These are phyloP conservation scores for Catharus bicknelli DNA, from an alignment of 2,113 vertebrate species.

Conservation along the genomic window DNA sequence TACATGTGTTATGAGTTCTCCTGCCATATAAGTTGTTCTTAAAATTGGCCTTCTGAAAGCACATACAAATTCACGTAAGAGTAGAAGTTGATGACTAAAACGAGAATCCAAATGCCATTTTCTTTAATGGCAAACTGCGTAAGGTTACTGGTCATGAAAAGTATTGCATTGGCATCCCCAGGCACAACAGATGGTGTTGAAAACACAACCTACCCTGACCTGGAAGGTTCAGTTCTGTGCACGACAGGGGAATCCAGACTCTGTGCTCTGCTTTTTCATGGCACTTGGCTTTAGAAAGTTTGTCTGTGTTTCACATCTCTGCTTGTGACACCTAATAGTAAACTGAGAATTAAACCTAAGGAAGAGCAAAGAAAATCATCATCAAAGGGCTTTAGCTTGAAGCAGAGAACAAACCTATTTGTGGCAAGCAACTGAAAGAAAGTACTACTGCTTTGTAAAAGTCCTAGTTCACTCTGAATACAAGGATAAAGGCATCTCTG, in stretches of 20 bases:
- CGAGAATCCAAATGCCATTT: background rate
- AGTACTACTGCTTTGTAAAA: background rate
- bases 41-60: background rate
- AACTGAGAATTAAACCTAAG: background rate
- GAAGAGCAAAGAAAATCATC: background rate
- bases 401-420: background rate
- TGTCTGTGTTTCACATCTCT: background rate
- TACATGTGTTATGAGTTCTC: background rate
- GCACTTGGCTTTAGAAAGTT: constrained; percentile 3
- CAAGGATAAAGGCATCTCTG: background rate
- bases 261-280: background rate
- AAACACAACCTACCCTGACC: constrained; percentile 13
- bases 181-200: constrained; percentile 29
- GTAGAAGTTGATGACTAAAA: background rate
- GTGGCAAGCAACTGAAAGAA: background rate
- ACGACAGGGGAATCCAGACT: background rate
- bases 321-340: background rate
- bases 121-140: background rate
- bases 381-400: background rate
- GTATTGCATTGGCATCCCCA: background rate
- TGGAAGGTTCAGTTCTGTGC: background rate
- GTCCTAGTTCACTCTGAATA: background rate
- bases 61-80: background rate
- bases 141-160: background rate
- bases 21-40: background rate